phyloP scores from a whole-genome alignment of 2,113 vertebrate species.

The Pollimyrus isidori region DNA sequence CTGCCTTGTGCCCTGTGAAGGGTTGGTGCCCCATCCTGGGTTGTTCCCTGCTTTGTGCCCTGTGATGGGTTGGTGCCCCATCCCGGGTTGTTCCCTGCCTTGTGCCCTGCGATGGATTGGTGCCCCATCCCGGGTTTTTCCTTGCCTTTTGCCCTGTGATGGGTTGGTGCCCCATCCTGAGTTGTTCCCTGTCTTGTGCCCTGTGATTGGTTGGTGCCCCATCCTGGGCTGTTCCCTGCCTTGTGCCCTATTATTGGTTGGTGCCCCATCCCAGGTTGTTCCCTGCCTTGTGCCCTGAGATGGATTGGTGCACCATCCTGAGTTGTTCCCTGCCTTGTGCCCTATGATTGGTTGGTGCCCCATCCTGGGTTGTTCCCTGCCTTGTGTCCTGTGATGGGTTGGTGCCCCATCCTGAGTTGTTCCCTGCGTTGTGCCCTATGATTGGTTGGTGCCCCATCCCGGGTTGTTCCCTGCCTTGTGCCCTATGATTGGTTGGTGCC shows the following conservation, averaged over 20 bases:
- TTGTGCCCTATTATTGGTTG: neutral
- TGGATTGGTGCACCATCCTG: neutral
- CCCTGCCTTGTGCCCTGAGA: neutral
- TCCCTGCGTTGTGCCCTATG: neutral
- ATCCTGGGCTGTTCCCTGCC: neutral
- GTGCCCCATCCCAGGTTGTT: neutral
- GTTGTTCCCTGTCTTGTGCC: neutral
- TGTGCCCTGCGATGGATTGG: neutral
- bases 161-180: too few species aligned
- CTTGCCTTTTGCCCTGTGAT: neutral
- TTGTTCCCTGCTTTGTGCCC: neutral
- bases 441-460: neutral
- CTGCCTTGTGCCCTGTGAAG: neutral
- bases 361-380: neutral
- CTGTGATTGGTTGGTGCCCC: neutral
- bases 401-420: neutral
- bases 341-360: neutral
- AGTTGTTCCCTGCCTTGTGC: neutral
- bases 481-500: neutral
- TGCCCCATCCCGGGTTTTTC: too few species aligned
- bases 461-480: neutral
- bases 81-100: too few species aligned
- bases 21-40: too few species aligned
- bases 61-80: neutral
- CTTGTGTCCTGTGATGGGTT: neutral